Percentiles rank a stretch among this genome's conserved stretches.
Evolutionary conservation across 1,140 invertebrate species (phyloP).

Genomic region (Drosophila pectinifera): DNA sequence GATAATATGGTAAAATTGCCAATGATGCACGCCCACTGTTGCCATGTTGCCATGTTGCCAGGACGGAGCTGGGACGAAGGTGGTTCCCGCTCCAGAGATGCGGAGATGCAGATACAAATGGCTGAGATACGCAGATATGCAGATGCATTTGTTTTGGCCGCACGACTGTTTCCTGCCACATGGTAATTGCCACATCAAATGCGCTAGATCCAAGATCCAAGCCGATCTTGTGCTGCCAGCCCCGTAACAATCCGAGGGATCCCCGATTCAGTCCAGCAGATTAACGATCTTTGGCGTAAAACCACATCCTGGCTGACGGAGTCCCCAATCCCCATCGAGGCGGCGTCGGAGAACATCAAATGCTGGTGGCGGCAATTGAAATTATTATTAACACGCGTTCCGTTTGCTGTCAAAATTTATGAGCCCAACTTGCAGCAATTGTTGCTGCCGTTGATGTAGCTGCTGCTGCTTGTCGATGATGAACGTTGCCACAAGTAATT

Average conservation of each 20-base stretch:
- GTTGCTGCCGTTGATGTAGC: constrained; percentile 26
- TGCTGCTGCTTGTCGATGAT: constrained; percentile 28
- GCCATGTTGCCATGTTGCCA: constrained; percentile 65
- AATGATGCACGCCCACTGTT: constrained; percentile 81
- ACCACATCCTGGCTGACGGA: constrained; percentile 66
- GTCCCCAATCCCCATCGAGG: not conserved
- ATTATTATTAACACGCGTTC: constrained; percentile 67
- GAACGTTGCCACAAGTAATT: constrained; percentile 45
- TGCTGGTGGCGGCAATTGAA: constrained; percentile 48
- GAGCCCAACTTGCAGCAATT: constrained; percentile 69
- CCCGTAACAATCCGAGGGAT: constrained; percentile 2
- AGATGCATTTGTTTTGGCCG: constrained; percentile 64
- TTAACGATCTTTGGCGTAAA: constrained; percentile 64
- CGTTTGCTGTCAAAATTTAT: constrained; percentile 80
- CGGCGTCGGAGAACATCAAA: constrained; percentile 53
- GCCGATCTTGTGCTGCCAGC: too few species aligned
- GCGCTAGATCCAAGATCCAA: constrained; percentile 29
- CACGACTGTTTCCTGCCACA: constrained; percentile 68
- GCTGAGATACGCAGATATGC: constrained; percentile 35
- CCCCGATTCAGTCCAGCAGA: constrained; percentile 24
- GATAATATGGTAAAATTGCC: constrained; percentile 82
- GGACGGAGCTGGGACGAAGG: not conserved
- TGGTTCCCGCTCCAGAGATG: constrained; percentile 2
- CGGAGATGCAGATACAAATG: constrained; percentile 47
- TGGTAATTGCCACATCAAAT: constrained; percentile 77